Evolutionary conservation across 2,113 vertebrate genomes (phyloP), one percentile per base, ranked within the genome.

Genomic region (Rhynchomys soricoides): DNA sequence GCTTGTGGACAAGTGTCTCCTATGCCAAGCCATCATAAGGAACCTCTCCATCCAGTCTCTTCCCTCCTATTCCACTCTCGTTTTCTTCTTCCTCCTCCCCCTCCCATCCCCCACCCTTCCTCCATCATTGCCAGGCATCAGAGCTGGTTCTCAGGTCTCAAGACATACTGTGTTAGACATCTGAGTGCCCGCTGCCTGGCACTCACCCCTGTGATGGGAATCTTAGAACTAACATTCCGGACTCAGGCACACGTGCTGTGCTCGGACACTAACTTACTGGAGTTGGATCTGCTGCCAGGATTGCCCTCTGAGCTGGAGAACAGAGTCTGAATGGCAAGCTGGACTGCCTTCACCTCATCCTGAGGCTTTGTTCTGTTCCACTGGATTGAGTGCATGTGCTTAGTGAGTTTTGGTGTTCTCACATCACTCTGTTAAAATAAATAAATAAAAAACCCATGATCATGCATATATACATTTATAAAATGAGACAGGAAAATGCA

Each of bases 361-460:
- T 98, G 98, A 0, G 95, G 98, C 62, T 99, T 99, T 10, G 93
- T 89, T 86, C 92, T 90, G 91, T 98, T 99, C 99, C 99, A 99
- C 64, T 94, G 98, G 97, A 99, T 95, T 5, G 89, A 59, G 95
- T 99, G 99, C 97, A 99, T 97, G 89, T 99, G 99, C 97, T 98
- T 99, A 7, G 99, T 99, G 83, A 92, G 98, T 98, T 99, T 99
- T n/a, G 99, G 99, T 97, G 99, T 98, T 98, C 98, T 99, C 24
- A 99, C 99, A 59, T 99, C 99, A 93, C 96, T 99, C 99, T 99
- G 97, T 96, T 89, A 86, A 92, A 96, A 93, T 96, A 96, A 97
- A 86, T 26, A 55, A n/a, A 55, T 12, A 55, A 68, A 85, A 70
- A 92, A 83, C 70, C 2, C 52, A 92, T 0, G 12, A 70, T 11